A percentile compares a stretch with the other conserved stretches of the same genome.
These are phyloP conservation scores for Neuroterus valhalla DNA, from an alignment of 1,140 invertebrate genomes.

Conservation along the genomic window DNA sequence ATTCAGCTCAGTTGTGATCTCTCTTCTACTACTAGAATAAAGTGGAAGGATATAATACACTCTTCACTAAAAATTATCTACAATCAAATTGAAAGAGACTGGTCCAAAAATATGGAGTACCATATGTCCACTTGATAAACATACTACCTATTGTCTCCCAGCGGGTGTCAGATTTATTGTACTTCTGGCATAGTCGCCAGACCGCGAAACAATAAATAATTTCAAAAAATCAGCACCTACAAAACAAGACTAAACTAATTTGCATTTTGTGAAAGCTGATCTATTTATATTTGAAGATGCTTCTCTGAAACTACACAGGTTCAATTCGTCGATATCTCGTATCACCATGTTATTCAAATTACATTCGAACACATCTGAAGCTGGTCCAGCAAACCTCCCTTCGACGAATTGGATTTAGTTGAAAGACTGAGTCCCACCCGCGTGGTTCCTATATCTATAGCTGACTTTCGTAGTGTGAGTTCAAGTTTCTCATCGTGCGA, in stretches of 20 bases:
- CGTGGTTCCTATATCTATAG: neutral
- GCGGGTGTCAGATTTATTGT: neutral
- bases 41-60: constrained; percentile 4
- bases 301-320: neutral
- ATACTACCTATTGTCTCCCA: constrained; percentile 19
- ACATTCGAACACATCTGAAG: constrained; percentile 36
- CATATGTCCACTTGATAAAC: constrained; percentile 3
- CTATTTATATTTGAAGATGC: too few relatives aligned
- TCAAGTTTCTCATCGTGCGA: neutral
- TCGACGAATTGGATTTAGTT: constrained; percentile 40
- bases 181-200: neutral
- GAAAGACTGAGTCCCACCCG: constrained; percentile 20
- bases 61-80: neutral
- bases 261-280: too few relatives aligned
- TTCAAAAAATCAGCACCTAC: neutral
- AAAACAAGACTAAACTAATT: neutral
- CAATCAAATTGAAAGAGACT: constrained; percentile 2
- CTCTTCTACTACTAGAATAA: neutral
- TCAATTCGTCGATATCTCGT: constrained; percentile 27
- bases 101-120: neutral
- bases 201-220: neutral
- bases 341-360: constrained; percentile 42
- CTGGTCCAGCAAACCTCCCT: neutral
- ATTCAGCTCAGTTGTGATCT: neutral
- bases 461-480: neutral